Evolutionary conservation across 2,113 vertebrate genomes (phyloP).

Genomic region (Budorcas taxicolor): DNA sequence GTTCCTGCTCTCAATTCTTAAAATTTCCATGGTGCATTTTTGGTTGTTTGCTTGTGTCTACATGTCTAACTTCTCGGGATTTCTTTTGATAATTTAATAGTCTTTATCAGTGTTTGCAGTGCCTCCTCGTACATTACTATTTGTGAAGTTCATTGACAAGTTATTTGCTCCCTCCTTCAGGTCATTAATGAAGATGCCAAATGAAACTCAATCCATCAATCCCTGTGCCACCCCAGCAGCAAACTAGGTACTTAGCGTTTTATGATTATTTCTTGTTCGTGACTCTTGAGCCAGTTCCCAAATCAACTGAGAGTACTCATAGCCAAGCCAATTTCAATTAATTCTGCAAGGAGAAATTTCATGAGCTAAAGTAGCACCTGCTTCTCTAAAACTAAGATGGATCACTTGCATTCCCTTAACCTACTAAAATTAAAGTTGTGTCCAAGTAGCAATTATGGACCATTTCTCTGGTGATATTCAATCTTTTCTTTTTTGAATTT

Average conservation of each 20-base stretch:
- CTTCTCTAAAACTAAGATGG: conserved; percentile 62
- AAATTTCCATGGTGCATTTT: background rate
- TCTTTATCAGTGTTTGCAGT: conserved; percentile 43
- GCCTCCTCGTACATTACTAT: conserved; percentile 36
- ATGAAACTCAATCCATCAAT: conserved; percentile 52
- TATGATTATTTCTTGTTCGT: conserved; percentile 69
- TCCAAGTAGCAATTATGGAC: conserved; percentile 64
- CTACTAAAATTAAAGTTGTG: conserved; percentile 65
- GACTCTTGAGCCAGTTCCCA: conserved; percentile 68
- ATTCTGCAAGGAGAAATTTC: conserved; percentile 67
- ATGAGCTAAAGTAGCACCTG: conserved; percentile 60
- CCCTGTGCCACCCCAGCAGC: conserved; percentile 20
- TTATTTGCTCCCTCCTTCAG: conserved; percentile 52
- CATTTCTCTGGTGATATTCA: conserved; percentile 53
- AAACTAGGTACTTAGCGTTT: conserved; percentile 54
- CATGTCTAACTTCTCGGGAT: background rate
- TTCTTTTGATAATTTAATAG: conserved; percentile 41
- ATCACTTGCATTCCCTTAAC: conserved; percentile 68
- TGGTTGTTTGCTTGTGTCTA: background rate
- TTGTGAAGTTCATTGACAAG: conserved; percentile 68
- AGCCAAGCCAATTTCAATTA: conserved; percentile 73
- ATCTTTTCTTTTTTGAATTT: background rate
- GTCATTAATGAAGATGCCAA: conserved; percentile 69
- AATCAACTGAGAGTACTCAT: conserved; percentile 66
- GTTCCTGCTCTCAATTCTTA: background rate